Evolutionary conservation across 2,113 vertebrate species (phyloP).

Genomic region (Microtus pennsylvanicus): DNA sequence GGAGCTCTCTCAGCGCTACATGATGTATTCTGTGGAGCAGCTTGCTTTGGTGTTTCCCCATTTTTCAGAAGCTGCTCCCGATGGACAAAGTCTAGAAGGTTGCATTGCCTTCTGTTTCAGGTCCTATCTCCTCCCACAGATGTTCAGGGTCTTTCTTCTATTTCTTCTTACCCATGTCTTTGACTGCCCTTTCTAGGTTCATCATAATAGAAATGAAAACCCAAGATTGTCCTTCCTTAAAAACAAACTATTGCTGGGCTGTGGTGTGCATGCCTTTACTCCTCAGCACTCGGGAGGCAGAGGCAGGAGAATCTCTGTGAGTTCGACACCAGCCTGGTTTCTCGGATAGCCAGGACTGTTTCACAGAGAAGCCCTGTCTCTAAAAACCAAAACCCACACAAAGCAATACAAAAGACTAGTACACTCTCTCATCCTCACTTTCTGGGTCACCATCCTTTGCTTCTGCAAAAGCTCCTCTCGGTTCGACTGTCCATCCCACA

Average conservation of each 20-base stretch:
- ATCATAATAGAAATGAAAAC: constrained; percentile 10
- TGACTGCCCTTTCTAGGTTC: neutral
- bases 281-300: too few species aligned
- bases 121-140: accelerated
- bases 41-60: neutral
- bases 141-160: neutral
- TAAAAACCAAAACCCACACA: too few species aligned
- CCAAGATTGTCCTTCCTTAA: neutral
- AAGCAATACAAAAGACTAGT: too few species aligned
- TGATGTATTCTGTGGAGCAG: neutral
- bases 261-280: too few species aligned
- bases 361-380: too few species aligned
- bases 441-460: neutral
- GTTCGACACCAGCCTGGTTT: too few species aligned
- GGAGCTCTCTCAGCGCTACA: neutral
- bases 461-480: neutral
- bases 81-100: neutral
- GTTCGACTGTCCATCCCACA: neutral
- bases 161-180: neutral
- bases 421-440: neutral
- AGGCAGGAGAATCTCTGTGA: too few species aligned
- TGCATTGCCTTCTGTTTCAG: neutral
- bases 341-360: too few species aligned
- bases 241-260: neutral
- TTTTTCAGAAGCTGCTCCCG: neutral